Percentiles rank a stretch among this genome's conserved stretches.
Evolutionary conservation across 2,113 vertebrate species (phyloP).

Genomic region (Monarcha castaneiventris): DNA sequence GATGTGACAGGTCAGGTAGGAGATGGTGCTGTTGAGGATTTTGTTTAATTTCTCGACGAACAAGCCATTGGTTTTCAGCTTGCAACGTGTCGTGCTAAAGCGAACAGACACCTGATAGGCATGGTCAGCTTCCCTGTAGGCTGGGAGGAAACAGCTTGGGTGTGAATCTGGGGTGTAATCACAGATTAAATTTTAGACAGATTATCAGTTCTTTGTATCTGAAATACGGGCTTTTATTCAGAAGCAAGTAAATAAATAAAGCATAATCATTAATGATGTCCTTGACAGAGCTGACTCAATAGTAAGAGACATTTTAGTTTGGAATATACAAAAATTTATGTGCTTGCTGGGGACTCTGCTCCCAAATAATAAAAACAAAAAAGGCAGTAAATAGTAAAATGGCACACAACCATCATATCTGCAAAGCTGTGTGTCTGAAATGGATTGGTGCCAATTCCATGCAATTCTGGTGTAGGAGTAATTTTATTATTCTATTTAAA

Average conservation of each 20-base stretch:
- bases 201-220: not conserved
- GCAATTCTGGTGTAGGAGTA: not conserved
- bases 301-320: not conserved
- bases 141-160: not conserved
- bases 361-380: not conserved
- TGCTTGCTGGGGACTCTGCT: not conserved
- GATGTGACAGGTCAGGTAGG: constrained; percentile 62
- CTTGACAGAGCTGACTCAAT: not conserved
- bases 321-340: not conserved
- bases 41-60: constrained; percentile 50
- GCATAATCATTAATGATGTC: not conserved
- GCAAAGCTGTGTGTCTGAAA: not conserved
- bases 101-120: constrained; percentile 57
- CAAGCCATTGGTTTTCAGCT: constrained; percentile 12
- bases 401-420: not conserved
- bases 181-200: not conserved
- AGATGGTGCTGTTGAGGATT: constrained; percentile 53
- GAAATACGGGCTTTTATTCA: not conserved
- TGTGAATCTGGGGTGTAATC: not conserved
- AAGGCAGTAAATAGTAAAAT: not conserved
- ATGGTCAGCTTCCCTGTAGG: constrained; percentile 74
- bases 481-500: not conserved
- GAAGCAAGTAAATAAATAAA: not conserved
- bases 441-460: accelerated
- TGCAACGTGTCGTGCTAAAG: constrained; percentile 53